Evolutionary conservation across 1,140 invertebrate genomes (phyloP).

Genomic region (Megalonaias nervosa): DNA sequence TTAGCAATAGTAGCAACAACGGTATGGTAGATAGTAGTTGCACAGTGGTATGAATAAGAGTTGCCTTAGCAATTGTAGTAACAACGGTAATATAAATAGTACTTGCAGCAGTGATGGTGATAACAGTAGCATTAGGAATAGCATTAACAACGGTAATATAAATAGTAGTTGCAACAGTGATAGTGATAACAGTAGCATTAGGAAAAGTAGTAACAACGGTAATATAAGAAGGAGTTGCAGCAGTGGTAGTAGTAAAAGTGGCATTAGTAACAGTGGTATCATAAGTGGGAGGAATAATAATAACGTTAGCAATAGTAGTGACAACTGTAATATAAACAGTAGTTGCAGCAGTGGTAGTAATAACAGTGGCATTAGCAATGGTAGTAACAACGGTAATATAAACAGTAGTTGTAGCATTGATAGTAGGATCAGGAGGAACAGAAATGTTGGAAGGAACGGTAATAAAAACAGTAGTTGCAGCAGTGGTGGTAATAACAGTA

Average conservation of each 20-base stretch:
- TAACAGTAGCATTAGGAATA: conserved; percentile 14
- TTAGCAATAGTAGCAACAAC: no score
- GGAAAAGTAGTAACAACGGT: conserved; percentile 9
- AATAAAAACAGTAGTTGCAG: conserved; percentile 5
- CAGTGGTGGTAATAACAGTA: not conserved
- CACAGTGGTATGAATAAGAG: no score
- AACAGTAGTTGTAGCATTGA: no score
- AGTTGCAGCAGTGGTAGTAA: no score
- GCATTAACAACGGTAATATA: not conserved
- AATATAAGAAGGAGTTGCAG: conserved; percentile 24
- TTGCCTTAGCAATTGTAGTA: no score
- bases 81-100: no score
- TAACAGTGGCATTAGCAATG: no score
- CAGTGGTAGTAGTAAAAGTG: conserved; percentile 29
- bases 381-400: no score
- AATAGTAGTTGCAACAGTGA: conserved; percentile 14
- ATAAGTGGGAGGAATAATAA: conserved; percentile 35
- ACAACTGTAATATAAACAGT: no score
- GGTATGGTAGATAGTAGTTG: no score
- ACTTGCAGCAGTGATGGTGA: conserved; percentile 20
- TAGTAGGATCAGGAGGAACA: conserved; percentile 32
- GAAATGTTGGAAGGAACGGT: conserved; percentile 23
- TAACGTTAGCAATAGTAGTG: conserved; percentile 37
- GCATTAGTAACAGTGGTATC: conserved; percentile 28
- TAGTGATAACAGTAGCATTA: conserved; percentile 14